Evolutionary conservation across 1,140 invertebrate genomes (phyloP).

Genomic region (Ostrea edulis): DNA sequence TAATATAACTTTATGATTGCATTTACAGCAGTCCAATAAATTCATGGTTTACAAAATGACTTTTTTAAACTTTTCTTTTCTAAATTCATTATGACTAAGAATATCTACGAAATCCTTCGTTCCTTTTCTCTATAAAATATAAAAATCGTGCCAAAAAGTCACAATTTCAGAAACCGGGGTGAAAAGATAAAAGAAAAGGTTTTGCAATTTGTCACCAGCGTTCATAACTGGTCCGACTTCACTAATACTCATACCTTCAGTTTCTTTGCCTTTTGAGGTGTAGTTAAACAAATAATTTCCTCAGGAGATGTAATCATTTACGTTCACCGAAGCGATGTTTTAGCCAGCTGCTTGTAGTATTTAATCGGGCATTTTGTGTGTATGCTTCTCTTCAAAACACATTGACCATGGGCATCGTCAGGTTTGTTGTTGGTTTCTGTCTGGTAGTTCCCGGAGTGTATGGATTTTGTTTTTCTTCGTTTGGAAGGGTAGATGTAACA

Average conservation of each 20-base stretch:
- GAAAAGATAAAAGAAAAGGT: slow-evolving; percentile 6
- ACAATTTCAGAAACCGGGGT: neutral
- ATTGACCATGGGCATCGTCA: neutral
- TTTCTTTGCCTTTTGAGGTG: neutral
- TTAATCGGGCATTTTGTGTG: neutral
- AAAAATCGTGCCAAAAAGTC: neutral
- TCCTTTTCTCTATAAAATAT: neutral
- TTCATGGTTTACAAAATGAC: no score
- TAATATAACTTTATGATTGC: no score
- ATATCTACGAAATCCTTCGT: neutral
- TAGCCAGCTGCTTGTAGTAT: neutral
- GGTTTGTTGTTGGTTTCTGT: neutral
- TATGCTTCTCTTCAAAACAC: neutral
- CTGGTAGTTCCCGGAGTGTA: neutral
- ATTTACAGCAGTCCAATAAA: no score
- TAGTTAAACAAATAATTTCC: neutral
- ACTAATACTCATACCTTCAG: neutral
- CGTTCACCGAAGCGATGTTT: neutral
- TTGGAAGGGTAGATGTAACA: slow-evolving; percentile 48
- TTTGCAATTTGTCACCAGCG: neutral
- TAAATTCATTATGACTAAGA: neutral
- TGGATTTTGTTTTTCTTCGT: slow-evolving; percentile 43
- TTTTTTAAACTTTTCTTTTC: neutral
- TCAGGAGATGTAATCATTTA: slow-evolving; percentile 22
- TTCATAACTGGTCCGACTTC: neutral